phyloP scores from a whole-genome alignment of 2,113 vertebrate species.

The Spheniscus mendiculus region DNA sequence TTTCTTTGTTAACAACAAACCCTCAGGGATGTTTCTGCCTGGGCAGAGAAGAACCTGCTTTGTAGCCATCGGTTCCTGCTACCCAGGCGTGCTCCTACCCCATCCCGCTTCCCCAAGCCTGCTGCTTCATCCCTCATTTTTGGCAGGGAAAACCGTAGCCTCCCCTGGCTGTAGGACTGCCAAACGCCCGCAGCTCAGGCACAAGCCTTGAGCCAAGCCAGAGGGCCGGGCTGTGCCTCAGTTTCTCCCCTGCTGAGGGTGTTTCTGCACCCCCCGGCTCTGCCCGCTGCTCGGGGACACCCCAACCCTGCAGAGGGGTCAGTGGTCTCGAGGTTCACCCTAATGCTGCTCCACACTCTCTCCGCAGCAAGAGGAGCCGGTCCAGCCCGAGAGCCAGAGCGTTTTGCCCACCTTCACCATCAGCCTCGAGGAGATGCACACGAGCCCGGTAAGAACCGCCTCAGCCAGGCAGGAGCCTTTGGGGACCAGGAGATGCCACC shows the following conservation, averaged over 20 bases:
- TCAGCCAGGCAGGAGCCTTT: background rate
- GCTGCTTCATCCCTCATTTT: background rate
- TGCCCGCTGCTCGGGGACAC: background rate
- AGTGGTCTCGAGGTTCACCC: background rate
- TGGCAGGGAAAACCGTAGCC: accelerated
- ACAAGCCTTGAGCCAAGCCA: background rate
- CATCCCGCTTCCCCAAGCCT: accelerated
- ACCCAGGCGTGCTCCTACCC: too few relatives aligned
- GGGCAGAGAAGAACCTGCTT: background rate
- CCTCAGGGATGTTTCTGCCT: background rate
- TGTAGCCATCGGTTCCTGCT: background rate
- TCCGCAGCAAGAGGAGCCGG: background rate
- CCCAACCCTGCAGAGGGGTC: background rate
- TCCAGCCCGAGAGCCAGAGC: background rate
- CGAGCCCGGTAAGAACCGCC: background rate
- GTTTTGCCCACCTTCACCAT: background rate
- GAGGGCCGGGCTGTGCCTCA: background rate
- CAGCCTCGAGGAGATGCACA: background rate
- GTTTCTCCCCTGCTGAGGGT: background rate
- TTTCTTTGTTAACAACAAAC: too few relatives aligned
- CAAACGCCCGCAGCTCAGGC: background rate
- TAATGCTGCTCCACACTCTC: background rate
- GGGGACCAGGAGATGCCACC: background rate
- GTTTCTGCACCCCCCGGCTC: background rate
- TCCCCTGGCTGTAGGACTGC: accelerated